Evolutionary conservation across 2,888 invertebrate genomes (phyloP), one percentile per base, ranked within the genome.

Genomic region (Phyllotreta cruciferae): DNA sequence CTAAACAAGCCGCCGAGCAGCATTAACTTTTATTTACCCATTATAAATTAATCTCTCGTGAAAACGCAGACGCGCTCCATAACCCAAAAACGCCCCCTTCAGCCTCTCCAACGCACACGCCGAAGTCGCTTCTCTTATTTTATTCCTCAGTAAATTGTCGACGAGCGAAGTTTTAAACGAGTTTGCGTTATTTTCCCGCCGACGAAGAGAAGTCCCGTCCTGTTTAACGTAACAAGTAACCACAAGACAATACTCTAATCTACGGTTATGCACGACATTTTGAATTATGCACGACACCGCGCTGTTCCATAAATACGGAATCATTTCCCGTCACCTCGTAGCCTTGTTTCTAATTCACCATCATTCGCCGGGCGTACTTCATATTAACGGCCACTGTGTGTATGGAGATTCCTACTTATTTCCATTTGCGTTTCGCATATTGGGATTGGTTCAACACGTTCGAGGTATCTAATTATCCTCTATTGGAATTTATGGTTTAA

Each of bases 241-340:
- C 60, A 60, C 60, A 60, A 60, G 52, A 60, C 60, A 60, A 60
- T 58, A 58, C 58, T 50, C 41, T 58, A 58, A 52, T 58, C 39
- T 60, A 57, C 44, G 60, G 60, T 53, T 60, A 44, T 44, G 24
- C 52, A 49, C 44, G 53, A n/a, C 49, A 60, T 52, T 60, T 60
- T 60, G 42, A 58, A 58, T 58, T 58, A 58, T 58, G 50, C 58
- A 58, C 50, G 24, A 41, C 37, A 53, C 52, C 60, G 53, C 60
- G 45, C 37, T 42, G 42, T 42, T 13, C 24, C 24, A 52, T 60
- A 45, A 60, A 60, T 60, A 60, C 42, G 38, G 52, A 44, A 60
- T 60, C 60, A 44, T 60, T 35, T 50, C 36, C 44, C 36, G 44
- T 44, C 49, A 45, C 52, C 38, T 60, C 60, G 34, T 37, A 52